These are phyloP conservation scores for Heliothis peltigera DNA, from an alignment of 2,888 invertebrate species.

Conservation along the genomic window DNA sequence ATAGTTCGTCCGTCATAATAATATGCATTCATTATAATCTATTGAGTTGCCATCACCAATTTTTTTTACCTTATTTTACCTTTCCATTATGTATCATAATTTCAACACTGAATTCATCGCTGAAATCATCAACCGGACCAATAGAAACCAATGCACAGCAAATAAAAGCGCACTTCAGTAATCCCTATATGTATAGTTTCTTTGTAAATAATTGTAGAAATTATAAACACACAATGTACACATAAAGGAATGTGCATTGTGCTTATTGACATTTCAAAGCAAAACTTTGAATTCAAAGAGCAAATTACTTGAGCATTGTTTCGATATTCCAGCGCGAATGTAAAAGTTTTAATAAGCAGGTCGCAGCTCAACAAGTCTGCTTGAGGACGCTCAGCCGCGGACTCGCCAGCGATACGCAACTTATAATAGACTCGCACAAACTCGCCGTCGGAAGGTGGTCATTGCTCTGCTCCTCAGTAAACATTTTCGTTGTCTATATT, in stretches of 20 bases:
- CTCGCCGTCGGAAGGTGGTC: constrained; percentile 15
- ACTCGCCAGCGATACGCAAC: too few relatives aligned
- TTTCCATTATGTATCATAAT: constrained; percentile 38
- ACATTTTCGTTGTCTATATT: constrained; percentile 34
- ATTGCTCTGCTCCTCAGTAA: constrained; percentile 18
- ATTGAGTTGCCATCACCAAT: too few relatives aligned
- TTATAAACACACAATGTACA: constrained; percentile 4
- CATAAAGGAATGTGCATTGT: background rate
- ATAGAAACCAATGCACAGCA: background rate
- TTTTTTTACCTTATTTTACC: too few relatives aligned
- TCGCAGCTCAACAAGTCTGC: constrained; percentile 18
- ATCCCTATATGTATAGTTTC: background rate
- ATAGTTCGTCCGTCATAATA: too few relatives aligned
- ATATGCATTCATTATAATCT: too few relatives aligned
- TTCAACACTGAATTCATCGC: constrained; percentile 33
- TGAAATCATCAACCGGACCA: background rate
- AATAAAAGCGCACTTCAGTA: background rate
- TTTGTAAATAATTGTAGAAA: background rate
- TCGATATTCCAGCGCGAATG: constrained; percentile 28
- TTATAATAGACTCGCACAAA: background rate
- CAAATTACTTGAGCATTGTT: constrained; percentile 23
- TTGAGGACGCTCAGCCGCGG: constrained; percentile 4
- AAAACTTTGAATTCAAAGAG: constrained; percentile 10
- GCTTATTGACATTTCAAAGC: background rate
- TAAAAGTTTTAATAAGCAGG: constrained; percentile 24